phyloP scores from a whole-genome alignment of 2,888 invertebrate genomes.

The Lasioglossum figueresi region DNA sequence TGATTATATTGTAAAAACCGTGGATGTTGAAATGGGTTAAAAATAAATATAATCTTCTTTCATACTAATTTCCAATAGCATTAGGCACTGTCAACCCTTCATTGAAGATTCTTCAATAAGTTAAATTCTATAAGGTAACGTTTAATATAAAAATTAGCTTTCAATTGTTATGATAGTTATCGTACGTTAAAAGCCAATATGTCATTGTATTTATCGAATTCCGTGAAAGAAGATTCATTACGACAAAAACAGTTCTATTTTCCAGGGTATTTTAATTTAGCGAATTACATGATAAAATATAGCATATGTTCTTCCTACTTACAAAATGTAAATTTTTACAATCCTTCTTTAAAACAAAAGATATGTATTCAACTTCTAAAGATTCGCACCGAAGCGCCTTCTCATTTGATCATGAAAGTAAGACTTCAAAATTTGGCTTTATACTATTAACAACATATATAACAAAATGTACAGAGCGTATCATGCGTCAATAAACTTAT shows the following conservation, averaged over 20 bases:
- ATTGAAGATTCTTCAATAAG: slow-evolving; percentile 66
- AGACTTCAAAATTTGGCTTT: slow-evolving; percentile 52
- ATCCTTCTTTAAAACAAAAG: slow-evolving; percentile 59
- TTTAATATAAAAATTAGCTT: slow-evolving; percentile 40
- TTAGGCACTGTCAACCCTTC: slow-evolving; percentile 78
- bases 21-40: slow-evolving; percentile 58
- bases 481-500: slow-evolving; percentile 51
- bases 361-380: slow-evolving; percentile 56
- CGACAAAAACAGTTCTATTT: slow-evolving; percentile 72
- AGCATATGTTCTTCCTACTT: slow-evolving; percentile 61
- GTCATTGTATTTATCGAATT: slow-evolving; percentile 36
- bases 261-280: slow-evolving; percentile 76
- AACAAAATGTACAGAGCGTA: slow-evolving; percentile 66
- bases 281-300: slow-evolving; percentile 79
- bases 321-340: slow-evolving; percentile 65
- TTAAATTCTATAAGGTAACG: slow-evolving; percentile 40
- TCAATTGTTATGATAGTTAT: slow-evolving; percentile 24
- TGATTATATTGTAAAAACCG: slow-evolving; percentile 15
- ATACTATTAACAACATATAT: slow-evolving; percentile 63
- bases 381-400: slow-evolving; percentile 17
- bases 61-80: slow-evolving; percentile 65
- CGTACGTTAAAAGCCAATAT: slow-evolving; percentile 35
- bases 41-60: slow-evolving; percentile 63
- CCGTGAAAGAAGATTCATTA: slow-evolving; percentile 69
- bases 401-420: slow-evolving; percentile 45